Evolutionary conservation across 2,888 invertebrate species (phyloP).

Genomic region (Aleiodes leptofemur): DNA sequence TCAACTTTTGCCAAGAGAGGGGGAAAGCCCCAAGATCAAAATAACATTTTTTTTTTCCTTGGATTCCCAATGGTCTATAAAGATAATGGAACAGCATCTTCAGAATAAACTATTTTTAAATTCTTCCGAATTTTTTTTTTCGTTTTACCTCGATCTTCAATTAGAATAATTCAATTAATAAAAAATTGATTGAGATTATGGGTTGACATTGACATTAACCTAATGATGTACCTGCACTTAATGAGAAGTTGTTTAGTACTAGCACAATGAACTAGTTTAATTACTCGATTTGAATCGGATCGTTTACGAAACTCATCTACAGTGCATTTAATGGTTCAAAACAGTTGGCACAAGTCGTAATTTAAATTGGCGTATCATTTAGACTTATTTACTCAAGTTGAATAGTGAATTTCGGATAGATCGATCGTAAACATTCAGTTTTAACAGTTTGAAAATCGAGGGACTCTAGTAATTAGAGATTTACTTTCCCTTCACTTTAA

Average conservation of each 20-base stretch:
- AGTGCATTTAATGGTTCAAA: constrained; percentile 28
- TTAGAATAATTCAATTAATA: not conserved
- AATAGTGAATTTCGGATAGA: constrained; percentile 12
- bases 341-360: constrained; percentile 41
- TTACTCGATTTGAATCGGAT: constrained; percentile 14
- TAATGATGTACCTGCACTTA: constrained; percentile 15
- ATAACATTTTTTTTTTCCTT: constrained; percentile 13
- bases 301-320: constrained; percentile 26
- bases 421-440: constrained; percentile 30
- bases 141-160: too few relatives aligned
- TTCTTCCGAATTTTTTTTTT: not conserved
- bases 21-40: not conserved
- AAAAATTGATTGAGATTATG: not conserved
- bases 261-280: constrained; percentile 25
- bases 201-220: constrained; percentile 3
- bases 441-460: constrained; percentile 33
- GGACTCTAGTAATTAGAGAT: constrained; percentile 51
- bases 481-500: constrained; percentile 37
- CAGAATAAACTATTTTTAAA: not conserved
- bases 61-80: constrained; percentile 2
- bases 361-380: constrained; percentile 43
- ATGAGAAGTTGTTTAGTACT: constrained; percentile 30
- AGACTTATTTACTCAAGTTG: constrained; percentile 2
- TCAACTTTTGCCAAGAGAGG: constrained; percentile 28
- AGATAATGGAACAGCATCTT: not conserved